phyloP scores from a whole-genome alignment of 1,140 invertebrate genomes.

The Sinella curviseta region DNA sequence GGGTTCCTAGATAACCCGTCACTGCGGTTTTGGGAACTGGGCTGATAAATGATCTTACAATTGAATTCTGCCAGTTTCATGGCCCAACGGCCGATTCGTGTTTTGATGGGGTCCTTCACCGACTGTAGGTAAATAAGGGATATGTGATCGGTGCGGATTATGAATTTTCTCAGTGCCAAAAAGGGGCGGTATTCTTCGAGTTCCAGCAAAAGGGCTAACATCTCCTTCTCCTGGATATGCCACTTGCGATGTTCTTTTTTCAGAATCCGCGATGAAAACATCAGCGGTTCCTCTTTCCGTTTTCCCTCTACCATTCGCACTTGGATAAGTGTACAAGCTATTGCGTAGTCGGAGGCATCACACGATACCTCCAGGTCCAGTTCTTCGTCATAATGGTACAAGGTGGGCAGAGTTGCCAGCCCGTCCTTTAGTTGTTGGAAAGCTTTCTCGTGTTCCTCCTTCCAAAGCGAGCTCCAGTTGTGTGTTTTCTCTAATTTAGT shows the following conservation, averaged over 20 bases:
- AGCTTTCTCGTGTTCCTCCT: background rate
- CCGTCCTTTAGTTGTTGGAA: background rate
- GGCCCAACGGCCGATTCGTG: conserved; percentile 2
- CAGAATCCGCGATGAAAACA: background rate
- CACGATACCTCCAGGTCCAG: background rate
- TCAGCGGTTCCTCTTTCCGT: background rate
- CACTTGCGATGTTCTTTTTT: background rate
- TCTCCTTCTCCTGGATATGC: background rate
- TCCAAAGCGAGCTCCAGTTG: background rate
- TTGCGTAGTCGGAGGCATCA: background rate
- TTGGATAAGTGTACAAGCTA: background rate
- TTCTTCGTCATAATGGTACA: background rate
- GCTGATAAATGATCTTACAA: conserved; percentile 22
- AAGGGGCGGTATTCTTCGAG: conserved; percentile 7
- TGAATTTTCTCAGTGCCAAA: conserved; percentile 13
- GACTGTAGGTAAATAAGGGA: conserved; percentile 7
- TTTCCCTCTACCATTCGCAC: background rate
- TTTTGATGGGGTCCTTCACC: background rate
- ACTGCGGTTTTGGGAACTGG: background rate
- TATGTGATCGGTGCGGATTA: conserved; percentile 17
- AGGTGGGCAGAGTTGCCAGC: background rate
- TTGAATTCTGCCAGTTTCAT: conserved; percentile 30
- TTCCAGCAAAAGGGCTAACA: background rate
- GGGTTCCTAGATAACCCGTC: conserved; percentile 45
- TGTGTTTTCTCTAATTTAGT: background rate